Conservation (phyloP, 2,113 vertebrate genomes). For the Anas platyrhynchos region DNA sequence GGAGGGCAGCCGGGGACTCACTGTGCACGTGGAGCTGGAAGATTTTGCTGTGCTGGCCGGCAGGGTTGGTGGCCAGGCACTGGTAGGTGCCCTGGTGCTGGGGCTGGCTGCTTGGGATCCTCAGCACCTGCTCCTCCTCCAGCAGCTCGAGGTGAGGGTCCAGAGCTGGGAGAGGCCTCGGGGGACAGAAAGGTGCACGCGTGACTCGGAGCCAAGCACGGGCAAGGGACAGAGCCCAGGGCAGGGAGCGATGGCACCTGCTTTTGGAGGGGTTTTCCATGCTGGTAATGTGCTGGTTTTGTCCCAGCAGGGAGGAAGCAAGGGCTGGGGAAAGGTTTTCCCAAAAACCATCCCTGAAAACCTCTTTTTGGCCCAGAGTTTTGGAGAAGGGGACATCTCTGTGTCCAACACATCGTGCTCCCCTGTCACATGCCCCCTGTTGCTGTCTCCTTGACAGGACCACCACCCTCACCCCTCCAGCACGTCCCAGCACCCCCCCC, state of each 20-base stretch:
- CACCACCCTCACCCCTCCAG: no score
- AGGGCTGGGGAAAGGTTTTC: no score
- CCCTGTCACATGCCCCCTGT: no score
- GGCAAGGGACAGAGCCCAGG: background rate
- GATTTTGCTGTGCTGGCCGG: slow-evolving; percentile 84
- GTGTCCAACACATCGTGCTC: no score
- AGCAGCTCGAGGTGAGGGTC: slow-evolving; percentile 79
- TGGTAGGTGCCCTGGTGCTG: slow-evolving; percentile 85
- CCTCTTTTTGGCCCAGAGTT: no score
- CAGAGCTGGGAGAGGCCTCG: slow-evolving; percentile 78
- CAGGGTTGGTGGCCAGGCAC: slow-evolving; percentile 86
- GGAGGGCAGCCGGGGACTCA: slow-evolving; percentile 43
- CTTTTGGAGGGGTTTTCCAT: no score
- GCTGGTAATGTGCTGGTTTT: no score
- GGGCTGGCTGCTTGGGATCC: slow-evolving; percentile 75
- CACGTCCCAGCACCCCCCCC: no score
- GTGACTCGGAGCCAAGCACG: background rate
- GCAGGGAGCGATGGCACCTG: background rate
- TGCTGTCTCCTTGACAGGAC: no score
- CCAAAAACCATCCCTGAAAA: no score
- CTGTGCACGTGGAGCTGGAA: slow-evolving; percentile 83
- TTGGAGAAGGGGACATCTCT: no score
- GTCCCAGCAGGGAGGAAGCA: no score
- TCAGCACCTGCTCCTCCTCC: slow-evolving; percentile 81
- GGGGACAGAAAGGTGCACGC: background rate